Conservation (phyloP, 2,113 vertebrate species). For the Oreochromis aureus region DNA sequence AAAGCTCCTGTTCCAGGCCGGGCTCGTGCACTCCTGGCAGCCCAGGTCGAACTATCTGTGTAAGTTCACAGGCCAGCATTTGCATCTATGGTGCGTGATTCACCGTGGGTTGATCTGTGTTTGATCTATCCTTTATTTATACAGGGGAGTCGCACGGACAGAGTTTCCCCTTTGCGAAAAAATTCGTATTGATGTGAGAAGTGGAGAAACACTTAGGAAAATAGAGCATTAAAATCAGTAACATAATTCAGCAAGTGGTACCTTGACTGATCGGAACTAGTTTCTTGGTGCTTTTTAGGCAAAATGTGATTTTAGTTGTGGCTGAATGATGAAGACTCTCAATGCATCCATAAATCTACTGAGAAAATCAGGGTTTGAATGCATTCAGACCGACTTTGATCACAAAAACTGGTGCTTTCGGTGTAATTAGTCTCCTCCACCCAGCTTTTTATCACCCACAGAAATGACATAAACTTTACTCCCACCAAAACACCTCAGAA, state of each 20-base stretch:
- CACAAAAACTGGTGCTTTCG: background rate
- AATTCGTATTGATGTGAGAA: background rate
- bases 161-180: slow-evolving; percentile 13
- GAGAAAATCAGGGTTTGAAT: slow-evolving; percentile 18
- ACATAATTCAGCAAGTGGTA: background rate
- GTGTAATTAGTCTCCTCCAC: background rate
- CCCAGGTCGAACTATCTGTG: slow-evolving; percentile 91
- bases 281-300: background rate
- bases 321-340: slow-evolving; percentile 2
- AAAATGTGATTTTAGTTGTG: slow-evolving; percentile 30
- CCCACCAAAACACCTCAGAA: background rate
- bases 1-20: slow-evolving; percentile 91
- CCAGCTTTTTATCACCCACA: background rate
- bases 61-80: slow-evolving; percentile 71
- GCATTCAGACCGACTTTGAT: background rate
- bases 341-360: background rate
- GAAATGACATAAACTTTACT: slow-evolving; percentile 26
- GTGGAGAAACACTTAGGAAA: background rate
- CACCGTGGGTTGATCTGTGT: background rate
- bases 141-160: slow-evolving; percentile 37
- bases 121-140: slow-evolving; percentile 32
- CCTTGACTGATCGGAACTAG: slow-evolving; percentile 57
- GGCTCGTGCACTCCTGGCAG: slow-evolving; percentile 93
- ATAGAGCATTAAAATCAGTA: background rate
- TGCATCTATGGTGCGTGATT: background rate